These are phyloP conservation scores for Tympanuchus pallidicinctus DNA, from an alignment of 2,113 vertebrate genomes.

Conservation along the genomic window DNA sequence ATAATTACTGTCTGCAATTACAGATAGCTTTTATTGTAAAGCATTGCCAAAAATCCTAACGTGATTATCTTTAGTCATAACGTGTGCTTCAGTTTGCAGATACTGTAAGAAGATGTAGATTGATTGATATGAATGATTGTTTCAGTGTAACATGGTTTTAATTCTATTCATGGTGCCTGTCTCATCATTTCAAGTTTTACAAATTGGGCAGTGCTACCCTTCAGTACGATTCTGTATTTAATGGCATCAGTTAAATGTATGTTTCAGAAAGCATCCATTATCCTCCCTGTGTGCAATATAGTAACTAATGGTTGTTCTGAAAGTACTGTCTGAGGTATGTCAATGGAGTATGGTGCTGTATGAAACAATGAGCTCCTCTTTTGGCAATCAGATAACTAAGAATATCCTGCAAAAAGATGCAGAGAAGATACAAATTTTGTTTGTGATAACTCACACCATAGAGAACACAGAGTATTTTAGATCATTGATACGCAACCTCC, in stretches of 20 bases:
- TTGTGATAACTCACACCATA: background rate
- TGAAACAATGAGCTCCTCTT: background rate
- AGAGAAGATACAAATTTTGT: background rate
- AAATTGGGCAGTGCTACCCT: background rate
- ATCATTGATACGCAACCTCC: background rate
- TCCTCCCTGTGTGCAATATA: background rate
- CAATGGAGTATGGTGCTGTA: background rate
- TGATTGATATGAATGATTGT: conserved; percentile 65
- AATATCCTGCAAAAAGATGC: background rate
- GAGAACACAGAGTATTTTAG: background rate
- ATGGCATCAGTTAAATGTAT: conserved; percentile 1
- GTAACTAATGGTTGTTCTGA: background rate
- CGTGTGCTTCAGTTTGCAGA: conserved; percentile 33
- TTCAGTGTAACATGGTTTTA: conserved; percentile 46
- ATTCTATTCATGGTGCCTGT: conserved; percentile 21
- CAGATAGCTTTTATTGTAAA: conserved; percentile 59
- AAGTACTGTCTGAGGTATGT: conserved; percentile 2
- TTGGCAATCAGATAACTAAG: background rate
- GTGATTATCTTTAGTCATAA: conserved; percentile 66
- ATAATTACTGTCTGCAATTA: conserved; percentile 67
- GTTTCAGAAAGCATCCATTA: conserved; percentile 11
- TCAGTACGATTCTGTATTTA: background rate
- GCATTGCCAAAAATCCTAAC: conserved; percentile 40
- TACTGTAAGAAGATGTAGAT: conserved; percentile 55
- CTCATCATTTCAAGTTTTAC: background rate